Evolutionary conservation across 1,140 invertebrate species (phyloP), one percentile per base, ranked within the genome.

Genomic region (Cherax destructor): DNA sequence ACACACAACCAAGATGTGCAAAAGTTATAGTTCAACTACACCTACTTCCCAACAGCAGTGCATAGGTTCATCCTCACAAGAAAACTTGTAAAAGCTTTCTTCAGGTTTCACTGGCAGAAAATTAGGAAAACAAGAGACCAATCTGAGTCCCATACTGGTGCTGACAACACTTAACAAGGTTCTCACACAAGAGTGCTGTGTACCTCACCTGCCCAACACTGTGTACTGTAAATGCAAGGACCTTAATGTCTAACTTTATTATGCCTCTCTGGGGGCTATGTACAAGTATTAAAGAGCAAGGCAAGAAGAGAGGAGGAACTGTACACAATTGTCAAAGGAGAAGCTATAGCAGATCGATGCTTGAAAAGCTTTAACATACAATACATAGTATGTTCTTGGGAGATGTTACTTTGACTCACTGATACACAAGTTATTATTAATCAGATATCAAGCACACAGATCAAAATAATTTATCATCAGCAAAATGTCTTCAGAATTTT

Each of bases 141-240:
- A 85, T 91, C 89, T 91, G 89, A 91, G 89, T 91, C 89, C 89
- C 83, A 52, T 80, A 69, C 50, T 79, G 80, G 83, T 79, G 89
- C 72, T 87, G 56, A 85, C 13, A n/a, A 85, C 9, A 69, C 69
- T 47, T 69, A 50, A 83, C 56, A 50, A 72, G 41, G 80, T 61
- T 61, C 47, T 80, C 47, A 88, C 41, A 80, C 24, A 59, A 49
- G 79, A 52, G 83, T 91, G 89, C 89, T 91, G 89, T 52, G 89
- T 91, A 80, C 41, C 83, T 91, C 83, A 86, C 86, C 86, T 88
- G 78, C 41, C 41, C 76, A 56, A 80, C 30, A 77, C 80, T 88
- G 86, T 80, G 86, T 88, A 88, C 86, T 88, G 86, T 79, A 79
- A 88, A 56, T 78, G 30, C 50, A 59, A 86, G n/a, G 24, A 76